A percentile compares a stretch with the other conserved stretches of the same genome.
Conservation (phyloP, 2,113 vertebrate species). For the Tinamus guttatus region DNA sequence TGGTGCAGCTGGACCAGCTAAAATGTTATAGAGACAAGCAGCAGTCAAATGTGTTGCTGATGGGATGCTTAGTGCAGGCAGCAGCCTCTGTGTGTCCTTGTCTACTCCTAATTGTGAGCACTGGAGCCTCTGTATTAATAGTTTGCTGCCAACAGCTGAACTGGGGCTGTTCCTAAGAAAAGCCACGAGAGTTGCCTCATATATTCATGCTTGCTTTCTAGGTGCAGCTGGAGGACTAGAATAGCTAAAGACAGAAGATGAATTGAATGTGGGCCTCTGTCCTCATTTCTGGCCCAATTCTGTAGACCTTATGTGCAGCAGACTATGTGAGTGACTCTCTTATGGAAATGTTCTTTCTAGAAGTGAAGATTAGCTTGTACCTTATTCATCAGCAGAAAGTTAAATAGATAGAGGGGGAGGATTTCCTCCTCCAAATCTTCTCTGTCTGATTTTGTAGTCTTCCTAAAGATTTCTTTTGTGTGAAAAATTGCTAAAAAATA, state of each 20-base stretch:
- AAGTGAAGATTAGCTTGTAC: not conserved
- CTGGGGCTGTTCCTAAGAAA: not conserved
- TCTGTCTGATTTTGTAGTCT: not conserved
- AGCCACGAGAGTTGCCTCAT: not conserved
- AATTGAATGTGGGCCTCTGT: not conserved
- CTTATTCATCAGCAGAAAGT: not conserved
- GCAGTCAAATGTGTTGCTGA: not conserved
- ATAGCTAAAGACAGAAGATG: not conserved
- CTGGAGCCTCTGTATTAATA: not conserved
- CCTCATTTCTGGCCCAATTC: not conserved
- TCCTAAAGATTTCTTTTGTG: not conserved
- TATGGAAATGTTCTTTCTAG: not conserved
- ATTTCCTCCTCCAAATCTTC: not conserved
- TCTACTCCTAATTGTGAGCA: not conserved
- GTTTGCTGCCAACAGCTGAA: not conserved
- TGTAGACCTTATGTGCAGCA: not conserved
- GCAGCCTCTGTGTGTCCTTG: not conserved
- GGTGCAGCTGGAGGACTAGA: not conserved
- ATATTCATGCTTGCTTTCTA: not conserved
- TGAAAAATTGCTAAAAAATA: constrained; percentile 6
- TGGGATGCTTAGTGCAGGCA: not conserved
- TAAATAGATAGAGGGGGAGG: not conserved
- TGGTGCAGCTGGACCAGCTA: not conserved
- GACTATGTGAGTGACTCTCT: not conserved
- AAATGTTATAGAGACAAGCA: not conserved